These are phyloP conservation scores for Mormyrus iriodes DNA, from an alignment of 2,113 vertebrate genomes.

Conservation along the genomic window DNA sequence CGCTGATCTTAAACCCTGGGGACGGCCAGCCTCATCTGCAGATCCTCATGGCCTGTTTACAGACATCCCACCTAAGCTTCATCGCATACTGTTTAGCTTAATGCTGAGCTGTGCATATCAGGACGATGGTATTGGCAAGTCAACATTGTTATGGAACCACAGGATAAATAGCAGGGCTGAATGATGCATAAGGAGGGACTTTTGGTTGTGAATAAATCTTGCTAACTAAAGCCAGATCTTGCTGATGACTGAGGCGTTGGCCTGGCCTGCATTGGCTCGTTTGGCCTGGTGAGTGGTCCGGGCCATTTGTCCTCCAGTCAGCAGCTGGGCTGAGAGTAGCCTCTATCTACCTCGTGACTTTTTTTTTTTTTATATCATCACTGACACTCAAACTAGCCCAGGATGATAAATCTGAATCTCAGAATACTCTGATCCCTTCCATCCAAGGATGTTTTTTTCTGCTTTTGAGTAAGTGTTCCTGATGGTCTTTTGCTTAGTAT, in stretches of 20 bases:
- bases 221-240: background rate
- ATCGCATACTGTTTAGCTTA: background rate
- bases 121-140: background rate
- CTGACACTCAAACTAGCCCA: background rate
- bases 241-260: background rate
- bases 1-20: background rate
- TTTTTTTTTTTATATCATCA: background rate
- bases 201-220: constrained; percentile 6
- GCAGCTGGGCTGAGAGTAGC: background rate
- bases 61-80: background rate
- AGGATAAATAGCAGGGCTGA: background rate
- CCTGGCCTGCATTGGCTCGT: background rate
- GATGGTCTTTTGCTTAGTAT: background rate
- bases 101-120: background rate
- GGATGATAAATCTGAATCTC: background rate
- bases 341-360: background rate
- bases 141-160: background rate
- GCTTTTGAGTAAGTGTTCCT: background rate
- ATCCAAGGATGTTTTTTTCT: constrained; percentile 28
- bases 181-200: constrained; percentile 1
- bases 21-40: background rate
- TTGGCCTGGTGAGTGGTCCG: background rate
- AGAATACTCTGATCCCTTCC: background rate
- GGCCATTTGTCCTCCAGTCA: background rate
- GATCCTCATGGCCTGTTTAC: background rate